A percentile compares a stretch with the other conserved stretches of the same genome.
Evolutionary conservation across 2,113 vertebrate species (phyloP).

Genomic region (Ptychochromis oligacanthus): DNA sequence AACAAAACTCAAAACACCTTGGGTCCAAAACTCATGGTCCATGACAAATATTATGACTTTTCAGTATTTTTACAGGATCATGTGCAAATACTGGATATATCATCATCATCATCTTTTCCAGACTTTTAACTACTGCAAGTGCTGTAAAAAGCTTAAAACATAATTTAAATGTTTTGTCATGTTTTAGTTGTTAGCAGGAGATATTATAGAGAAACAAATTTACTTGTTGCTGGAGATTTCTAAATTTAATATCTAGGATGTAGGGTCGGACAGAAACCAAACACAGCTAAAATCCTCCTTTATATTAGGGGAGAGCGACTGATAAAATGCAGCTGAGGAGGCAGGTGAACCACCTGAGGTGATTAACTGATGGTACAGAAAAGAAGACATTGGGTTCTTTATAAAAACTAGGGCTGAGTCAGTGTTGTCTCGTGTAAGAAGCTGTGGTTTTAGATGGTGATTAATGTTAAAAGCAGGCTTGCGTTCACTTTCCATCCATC

Average conservation of each 20-base stretch:
- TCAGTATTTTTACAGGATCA: not conserved
- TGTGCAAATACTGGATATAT: not conserved
- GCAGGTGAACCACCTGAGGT: not conserved
- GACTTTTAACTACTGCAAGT: not conserved
- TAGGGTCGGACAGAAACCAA: not conserved
- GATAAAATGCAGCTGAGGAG: not conserved
- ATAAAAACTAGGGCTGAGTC: not conserved
- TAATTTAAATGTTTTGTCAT: too few relatives aligned
- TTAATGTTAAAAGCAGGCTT: not conserved
- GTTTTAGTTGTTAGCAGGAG: not conserved
- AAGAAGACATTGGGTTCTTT: not conserved
- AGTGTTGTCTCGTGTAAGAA: not conserved
- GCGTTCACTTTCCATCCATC: constrained; percentile 1
- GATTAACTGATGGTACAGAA: not conserved
- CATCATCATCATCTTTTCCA: not conserved
- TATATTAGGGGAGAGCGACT: not conserved
- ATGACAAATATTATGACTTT: too few relatives aligned
- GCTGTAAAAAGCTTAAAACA: too few relatives aligned
- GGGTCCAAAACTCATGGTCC: too few relatives aligned
- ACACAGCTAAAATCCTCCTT: not conserved
- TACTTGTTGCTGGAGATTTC: not conserved
- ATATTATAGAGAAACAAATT: not conserved
- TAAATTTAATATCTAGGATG: not conserved
- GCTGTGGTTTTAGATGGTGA: not conserved
- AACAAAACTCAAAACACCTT: too few relatives aligned